These are phyloP conservation scores for Petrocephalus schoutedeni DNA, from an alignment of 2,797 vertebrate genomes.

Conservation along the genomic window DNA sequence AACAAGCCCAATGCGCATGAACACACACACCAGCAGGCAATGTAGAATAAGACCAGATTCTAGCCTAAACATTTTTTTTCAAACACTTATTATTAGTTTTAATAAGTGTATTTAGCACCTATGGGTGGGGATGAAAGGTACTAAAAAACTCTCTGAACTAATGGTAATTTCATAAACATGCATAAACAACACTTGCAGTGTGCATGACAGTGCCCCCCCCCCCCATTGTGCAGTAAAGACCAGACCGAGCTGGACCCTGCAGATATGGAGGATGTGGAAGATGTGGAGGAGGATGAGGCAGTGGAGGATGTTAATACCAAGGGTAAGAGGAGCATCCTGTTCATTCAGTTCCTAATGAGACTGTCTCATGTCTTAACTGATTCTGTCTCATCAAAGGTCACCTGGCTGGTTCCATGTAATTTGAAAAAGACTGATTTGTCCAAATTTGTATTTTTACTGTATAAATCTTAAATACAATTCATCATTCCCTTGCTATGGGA, in stretches of 20 bases:
- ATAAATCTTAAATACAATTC: neutral
- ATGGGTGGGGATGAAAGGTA: no score
- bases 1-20: no score
- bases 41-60: no score
- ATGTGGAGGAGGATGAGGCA: conserved; percentile 94
- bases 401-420: neutral
- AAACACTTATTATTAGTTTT: no score
- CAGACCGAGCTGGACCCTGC: conserved; percentile 92
- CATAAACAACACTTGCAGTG: neutral
- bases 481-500: neutral
- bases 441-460: neutral
- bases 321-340: conserved; percentile 59
- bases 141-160: no score
- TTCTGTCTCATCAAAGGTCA: neutral
- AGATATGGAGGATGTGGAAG: conserved; percentile 98
- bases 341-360: neutral
- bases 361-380: neutral
- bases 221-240: conserved; percentile 77
- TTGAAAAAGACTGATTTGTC: neutral
- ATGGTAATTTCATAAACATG: no score
- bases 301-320: conserved; percentile 91
- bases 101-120: no score
- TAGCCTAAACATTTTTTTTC: no score
- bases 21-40: no score
- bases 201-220: neutral